Conservation (phyloP, 2,113 vertebrate genomes). For the Meriones unguiculatus region DNA sequence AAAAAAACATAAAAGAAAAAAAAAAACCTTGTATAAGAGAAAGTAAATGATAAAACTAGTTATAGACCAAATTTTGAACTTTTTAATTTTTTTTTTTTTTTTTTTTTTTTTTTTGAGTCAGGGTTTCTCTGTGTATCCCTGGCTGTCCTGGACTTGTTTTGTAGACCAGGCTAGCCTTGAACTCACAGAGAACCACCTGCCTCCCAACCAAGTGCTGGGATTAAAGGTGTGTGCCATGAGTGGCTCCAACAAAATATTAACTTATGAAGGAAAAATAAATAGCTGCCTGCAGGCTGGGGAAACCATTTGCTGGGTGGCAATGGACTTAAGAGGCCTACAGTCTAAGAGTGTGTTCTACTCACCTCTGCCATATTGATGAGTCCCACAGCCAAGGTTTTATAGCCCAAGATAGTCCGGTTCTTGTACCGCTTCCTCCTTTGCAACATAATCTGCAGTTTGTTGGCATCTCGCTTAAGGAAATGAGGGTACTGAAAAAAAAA, state of each 20-base stretch:
- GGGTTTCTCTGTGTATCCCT: too few relatives aligned
- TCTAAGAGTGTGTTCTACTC: background rate
- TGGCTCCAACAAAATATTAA: background rate
- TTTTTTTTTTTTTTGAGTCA: too few relatives aligned
- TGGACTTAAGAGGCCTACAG: too few relatives aligned
- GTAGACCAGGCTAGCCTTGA: too few relatives aligned
- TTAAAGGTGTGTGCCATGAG: too few relatives aligned
- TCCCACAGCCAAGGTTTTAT: constrained; percentile 94
- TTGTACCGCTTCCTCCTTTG: constrained; percentile 95
- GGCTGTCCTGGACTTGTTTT: too few relatives aligned
- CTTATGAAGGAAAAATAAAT: background rate
- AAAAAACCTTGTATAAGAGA: background rate
- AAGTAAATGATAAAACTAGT: constrained; percentile 32
- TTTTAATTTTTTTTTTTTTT: too few relatives aligned
- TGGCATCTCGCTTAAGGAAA: constrained; percentile 95
- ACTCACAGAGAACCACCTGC: too few relatives aligned
- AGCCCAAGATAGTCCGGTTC: constrained; percentile 96
- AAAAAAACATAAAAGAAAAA: background rate
- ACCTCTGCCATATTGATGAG: constrained; percentile 98
- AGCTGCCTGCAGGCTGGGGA: background rate
- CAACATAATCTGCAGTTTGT: constrained; percentile 96
- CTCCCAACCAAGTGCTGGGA: too few relatives aligned
- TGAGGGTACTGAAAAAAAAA: constrained; percentile 91
- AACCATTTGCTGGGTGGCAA: background rate
- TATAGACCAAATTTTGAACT: background rate